Percentiles rank a stretch among this genome's conserved stretches.
These are phyloP conservation scores for Probosciger aterrimus DNA, from an alignment of 2,113 vertebrate species.

Conservation along the genomic window DNA sequence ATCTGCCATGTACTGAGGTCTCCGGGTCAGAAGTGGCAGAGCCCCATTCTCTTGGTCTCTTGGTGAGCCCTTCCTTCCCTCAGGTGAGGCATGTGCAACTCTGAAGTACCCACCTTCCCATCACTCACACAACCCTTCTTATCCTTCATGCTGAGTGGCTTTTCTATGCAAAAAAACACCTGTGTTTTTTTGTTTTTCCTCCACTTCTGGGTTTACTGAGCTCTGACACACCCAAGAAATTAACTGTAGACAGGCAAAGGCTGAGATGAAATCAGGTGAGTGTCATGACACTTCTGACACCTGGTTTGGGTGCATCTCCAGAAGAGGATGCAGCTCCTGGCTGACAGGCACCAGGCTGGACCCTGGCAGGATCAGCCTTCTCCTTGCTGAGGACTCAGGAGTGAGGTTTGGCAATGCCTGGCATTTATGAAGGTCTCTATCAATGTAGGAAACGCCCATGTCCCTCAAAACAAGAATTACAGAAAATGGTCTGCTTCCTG, in stretches of 20 bases:
- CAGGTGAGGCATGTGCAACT: neutral
- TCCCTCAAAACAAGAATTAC: neutral
- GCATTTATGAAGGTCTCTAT: neutral
- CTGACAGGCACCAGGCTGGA: neutral
- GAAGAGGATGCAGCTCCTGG: neutral
- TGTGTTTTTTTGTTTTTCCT: neutral
- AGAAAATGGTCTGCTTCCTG: neutral
- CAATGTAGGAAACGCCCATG: neutral
- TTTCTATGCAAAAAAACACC: neutral
- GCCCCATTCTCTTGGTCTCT: rapidly evolving
- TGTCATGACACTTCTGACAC: neutral
- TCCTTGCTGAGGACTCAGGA: neutral
- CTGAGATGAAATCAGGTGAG: neutral
- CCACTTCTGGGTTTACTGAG: neutral
- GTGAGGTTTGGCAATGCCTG: neutral
- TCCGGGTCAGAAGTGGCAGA: neutral
- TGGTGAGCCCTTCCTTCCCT: neutral
- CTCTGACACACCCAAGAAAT: neutral
- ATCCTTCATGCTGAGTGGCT: neutral
- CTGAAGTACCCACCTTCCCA: neutral
- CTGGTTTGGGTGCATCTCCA: neutral
- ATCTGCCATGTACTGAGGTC: neutral
- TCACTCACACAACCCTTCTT: neutral
- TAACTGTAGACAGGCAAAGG: neutral
- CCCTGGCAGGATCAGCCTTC: neutral